A percentile compares a stretch with the other conserved stretches of the same genome.
These are phyloP conservation scores for Tiphia femorata DNA, from an alignment of 2,888 invertebrate genomes.

Conservation along the genomic window DNA sequence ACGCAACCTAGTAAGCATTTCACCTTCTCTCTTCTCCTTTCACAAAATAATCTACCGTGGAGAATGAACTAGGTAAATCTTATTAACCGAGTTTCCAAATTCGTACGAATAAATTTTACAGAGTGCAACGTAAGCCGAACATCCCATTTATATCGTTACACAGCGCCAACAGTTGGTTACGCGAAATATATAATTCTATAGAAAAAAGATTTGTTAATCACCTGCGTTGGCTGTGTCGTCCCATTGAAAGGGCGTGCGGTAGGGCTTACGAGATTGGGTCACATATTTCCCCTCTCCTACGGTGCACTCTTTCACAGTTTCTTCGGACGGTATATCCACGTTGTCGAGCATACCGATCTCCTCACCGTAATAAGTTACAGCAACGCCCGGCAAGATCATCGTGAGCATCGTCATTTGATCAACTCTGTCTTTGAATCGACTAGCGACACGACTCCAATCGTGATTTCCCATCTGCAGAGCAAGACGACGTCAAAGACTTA, in stretches of 20 bases:
- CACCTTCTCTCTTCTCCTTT: too few species aligned
- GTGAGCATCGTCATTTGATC: constrained; percentile 89
- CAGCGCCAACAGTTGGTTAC: too few species aligned
- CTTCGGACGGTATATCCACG: constrained; percentile 70
- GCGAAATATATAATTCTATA: too few species aligned
- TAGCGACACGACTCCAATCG: constrained; percentile 79
- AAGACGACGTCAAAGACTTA: too few species aligned
- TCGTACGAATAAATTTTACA: too few species aligned
- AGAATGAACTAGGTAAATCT: too few species aligned
- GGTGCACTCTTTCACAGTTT: constrained; percentile 71
- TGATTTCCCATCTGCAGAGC: constrained; percentile 80
- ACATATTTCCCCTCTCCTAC: constrained; percentile 75
- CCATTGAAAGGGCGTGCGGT: constrained; percentile 88
- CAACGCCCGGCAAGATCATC: constrained; percentile 85
- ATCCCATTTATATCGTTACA: too few species aligned
- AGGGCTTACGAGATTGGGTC: constrained; percentile 78
- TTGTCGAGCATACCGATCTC: constrained; percentile 80
- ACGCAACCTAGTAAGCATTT: too few species aligned
- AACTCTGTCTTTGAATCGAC: constrained; percentile 77
- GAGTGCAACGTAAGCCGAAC: too few species aligned
- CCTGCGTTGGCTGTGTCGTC: constrained; percentile 74
- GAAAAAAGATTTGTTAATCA: too few species aligned
- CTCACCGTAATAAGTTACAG: constrained; percentile 89
- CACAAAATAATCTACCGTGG: too few species aligned
- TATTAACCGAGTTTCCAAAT: too few species aligned